Conservation (phyloP, 2,113 vertebrate genomes). For the Chaetops frenatus region DNA sequence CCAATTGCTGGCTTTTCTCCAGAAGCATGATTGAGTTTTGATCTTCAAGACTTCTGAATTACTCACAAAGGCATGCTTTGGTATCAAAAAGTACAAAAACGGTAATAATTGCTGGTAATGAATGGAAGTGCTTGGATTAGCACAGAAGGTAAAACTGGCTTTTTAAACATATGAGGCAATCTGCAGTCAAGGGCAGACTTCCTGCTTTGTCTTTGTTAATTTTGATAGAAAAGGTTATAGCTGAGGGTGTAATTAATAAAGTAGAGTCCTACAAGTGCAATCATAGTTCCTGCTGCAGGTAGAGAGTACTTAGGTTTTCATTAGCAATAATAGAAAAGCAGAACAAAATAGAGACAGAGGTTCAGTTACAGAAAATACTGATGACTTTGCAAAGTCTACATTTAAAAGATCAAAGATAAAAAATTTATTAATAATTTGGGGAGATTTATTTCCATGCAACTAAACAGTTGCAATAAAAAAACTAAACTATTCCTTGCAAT, state of each 20-base stretch:
- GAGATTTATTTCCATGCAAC: background rate
- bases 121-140: background rate
- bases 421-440: background rate
- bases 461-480: background rate
- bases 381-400: background rate
- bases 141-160: background rate
- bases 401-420: background rate
- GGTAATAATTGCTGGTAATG: background rate
- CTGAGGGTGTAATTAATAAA: background rate
- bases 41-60: background rate
- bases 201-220: background rate
- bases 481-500: background rate
- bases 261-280: background rate
- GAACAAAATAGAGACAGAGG: background rate
- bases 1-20: background rate
- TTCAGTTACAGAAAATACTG: background rate
- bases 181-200: background rate
- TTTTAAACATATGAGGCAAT: background rate
- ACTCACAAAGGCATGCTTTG: background rate
- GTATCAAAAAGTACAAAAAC: background rate
- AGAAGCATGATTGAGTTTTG: background rate
- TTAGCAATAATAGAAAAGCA: background rate
- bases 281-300: background rate
- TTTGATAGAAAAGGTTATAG: background rate
- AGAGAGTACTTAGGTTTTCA: background rate